phyloP scores from a whole-genome alignment of 2,888 invertebrate species.

The Sympetrum striolatum region DNA sequence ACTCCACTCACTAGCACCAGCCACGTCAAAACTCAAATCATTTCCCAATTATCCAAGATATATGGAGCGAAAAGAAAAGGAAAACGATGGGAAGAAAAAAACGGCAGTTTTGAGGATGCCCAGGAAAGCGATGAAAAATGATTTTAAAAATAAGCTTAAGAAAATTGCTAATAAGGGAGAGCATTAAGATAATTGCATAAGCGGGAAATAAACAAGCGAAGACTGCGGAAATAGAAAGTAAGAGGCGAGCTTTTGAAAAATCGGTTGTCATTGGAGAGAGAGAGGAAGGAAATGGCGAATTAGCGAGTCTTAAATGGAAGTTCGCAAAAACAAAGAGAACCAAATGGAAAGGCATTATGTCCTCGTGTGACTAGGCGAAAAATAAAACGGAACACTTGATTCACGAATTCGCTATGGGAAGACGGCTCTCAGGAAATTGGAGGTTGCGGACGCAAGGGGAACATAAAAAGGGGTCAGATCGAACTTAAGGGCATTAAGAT shows the following conservation, averaged over 20 bases:
- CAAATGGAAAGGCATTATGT: neutral
- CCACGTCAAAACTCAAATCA: too few species aligned
- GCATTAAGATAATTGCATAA: too few species aligned
- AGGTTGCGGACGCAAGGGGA: neutral
- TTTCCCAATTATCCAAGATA: too few species aligned
- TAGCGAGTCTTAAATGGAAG: neutral
- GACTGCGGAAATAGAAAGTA: too few species aligned
- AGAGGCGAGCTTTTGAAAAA: neutral
- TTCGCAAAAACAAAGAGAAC: neutral
- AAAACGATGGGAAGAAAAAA: too few species aligned
- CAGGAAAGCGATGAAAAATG: too few species aligned
- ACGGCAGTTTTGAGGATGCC: too few species aligned
- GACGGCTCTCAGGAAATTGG: neutral
- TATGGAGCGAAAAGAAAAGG: too few species aligned
- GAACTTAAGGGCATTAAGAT: neutral
- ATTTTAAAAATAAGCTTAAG: too few species aligned
- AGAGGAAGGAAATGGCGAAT: neutral
- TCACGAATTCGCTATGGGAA: neutral
- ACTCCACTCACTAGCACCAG: too few species aligned
- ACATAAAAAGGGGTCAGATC: conserved; percentile 13
- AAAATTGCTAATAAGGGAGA: too few species aligned
- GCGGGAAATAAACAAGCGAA: too few species aligned
- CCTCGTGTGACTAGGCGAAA: neutral
- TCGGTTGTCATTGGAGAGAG: neutral
- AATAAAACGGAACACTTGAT: neutral